Evolutionary conservation across 2,797 vertebrate genomes (phyloP).

Genomic region (Centropyge bicolor): DNA sequence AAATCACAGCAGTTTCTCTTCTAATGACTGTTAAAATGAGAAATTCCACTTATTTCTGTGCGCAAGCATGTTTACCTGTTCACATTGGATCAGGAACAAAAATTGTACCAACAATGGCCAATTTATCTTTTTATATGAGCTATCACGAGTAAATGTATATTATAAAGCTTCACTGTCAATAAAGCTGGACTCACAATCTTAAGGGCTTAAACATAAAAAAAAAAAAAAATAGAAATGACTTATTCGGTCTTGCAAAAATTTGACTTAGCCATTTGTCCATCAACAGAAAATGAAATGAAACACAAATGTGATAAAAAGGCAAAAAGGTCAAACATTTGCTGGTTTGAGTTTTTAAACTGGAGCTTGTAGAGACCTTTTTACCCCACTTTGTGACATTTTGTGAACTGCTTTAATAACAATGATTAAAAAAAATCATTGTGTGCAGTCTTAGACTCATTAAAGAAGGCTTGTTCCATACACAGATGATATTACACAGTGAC

Average conservation of each 20-base stretch:
- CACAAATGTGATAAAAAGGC: neutral
- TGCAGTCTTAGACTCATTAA: too few species aligned
- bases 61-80: neutral
- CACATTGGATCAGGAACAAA: too few species aligned
- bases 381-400: constrained; percentile 14
- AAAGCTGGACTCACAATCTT: neutral
- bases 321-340: neutral
- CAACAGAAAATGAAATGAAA: neutral
- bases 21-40: neutral
- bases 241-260: neutral
- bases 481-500: neutral
- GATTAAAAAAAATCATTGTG: neutral
- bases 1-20: neutral
- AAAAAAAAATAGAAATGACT: neutral
- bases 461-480: neutral
- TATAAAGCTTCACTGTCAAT: neutral
- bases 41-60: neutral
- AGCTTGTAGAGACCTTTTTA: neutral
- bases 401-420: constrained; percentile 9
- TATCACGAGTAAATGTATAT: neutral
- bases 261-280: neutral
- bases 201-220: neutral
- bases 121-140: neutral
- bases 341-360: neutral
- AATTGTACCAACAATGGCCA: neutral